Conservation (phyloP, 2,888 invertebrate species). For the Lymantria monacha region DNA sequence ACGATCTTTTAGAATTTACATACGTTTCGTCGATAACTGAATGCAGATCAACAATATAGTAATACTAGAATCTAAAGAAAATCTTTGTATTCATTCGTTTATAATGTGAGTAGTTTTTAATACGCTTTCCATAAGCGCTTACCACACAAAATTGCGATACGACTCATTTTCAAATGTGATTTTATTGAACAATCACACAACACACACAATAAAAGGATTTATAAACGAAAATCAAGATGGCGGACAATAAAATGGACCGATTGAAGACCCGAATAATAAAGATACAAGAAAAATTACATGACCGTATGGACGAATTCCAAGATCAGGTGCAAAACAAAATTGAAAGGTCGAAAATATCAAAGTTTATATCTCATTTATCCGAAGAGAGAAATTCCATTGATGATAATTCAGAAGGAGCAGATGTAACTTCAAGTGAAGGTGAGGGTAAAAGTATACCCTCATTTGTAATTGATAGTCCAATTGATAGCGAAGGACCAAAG, state of each 20-base stretch:
- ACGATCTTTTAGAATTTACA: background rate
- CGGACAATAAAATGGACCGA: constrained; percentile 63
- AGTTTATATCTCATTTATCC: constrained; percentile 60
- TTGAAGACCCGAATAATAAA: constrained; percentile 59
- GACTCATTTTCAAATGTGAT: no score
- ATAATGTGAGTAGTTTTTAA: background rate
- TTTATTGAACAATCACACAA: no score
- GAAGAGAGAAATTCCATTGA: constrained; percentile 63
- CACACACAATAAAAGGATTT: background rate
- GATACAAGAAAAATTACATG: constrained; percentile 69
- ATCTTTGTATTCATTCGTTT: background rate
- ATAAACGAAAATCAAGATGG: constrained; percentile 34
- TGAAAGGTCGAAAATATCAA: constrained; percentile 54
- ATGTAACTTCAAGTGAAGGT: constrained; percentile 42
- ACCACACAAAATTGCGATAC: no score
- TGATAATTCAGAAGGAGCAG: constrained; percentile 29
- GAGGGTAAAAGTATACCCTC: constrained; percentile 50
- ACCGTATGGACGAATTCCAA: constrained; percentile 68
- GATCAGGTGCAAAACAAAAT: constrained; percentile 69
- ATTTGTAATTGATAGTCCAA: constrained; percentile 56
- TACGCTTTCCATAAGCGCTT: background rate
- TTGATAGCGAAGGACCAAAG: constrained; percentile 41
- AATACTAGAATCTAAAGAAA: background rate
- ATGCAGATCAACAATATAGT: background rate
- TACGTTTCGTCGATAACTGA: background rate